Evolutionary conservation across 2,888 invertebrate species (phyloP).

Genomic region (Hedychridium roseum): DNA sequence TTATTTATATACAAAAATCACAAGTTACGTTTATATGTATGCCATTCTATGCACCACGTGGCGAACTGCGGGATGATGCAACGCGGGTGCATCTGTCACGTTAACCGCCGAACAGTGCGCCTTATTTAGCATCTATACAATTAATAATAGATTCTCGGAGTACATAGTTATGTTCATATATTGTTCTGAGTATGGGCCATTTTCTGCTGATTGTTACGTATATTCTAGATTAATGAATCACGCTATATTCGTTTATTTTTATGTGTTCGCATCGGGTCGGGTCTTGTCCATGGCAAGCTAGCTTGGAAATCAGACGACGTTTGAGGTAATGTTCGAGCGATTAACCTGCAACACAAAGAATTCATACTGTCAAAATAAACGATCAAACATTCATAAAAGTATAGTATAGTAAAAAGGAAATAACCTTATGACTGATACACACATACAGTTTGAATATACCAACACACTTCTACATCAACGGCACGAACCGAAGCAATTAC

Average conservation of each 20-base stretch:
- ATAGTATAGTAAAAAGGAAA: no score
- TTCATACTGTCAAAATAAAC: constrained; percentile 1
- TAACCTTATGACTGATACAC: no score
- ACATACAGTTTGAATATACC: no score
- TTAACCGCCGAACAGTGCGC: constrained; percentile 35
- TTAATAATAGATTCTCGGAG: constrained; percentile 26
- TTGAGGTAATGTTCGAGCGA: constrained; percentile 39
- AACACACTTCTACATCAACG: no score
- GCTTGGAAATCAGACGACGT: constrained; percentile 51
- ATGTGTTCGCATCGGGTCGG: constrained; percentile 47
- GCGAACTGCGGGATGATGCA: constrained; percentile 21
- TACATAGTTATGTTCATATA: constrained; percentile 39
- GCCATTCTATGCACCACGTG: constrained; percentile 15
- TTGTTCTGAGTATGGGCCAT: constrained; percentile 18
- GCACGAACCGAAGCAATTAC: no score
- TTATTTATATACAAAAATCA: constrained; percentile 56
- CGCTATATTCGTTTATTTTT: constrained; percentile 36
- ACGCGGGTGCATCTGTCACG: constrained; percentile 37
- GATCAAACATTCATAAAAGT: no score
- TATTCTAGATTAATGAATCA: constrained; percentile 49
- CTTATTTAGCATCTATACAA: constrained; percentile 36
- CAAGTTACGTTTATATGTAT: constrained; percentile 44
- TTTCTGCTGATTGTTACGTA: constrained; percentile 30
- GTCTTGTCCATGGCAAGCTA: constrained; percentile 54
- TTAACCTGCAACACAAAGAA: constrained; percentile 42